Evolutionary conservation across 2,113 vertebrate genomes (phyloP), one percentile per base, ranked within the genome.

Genomic region (Motacilla alba): DNA sequence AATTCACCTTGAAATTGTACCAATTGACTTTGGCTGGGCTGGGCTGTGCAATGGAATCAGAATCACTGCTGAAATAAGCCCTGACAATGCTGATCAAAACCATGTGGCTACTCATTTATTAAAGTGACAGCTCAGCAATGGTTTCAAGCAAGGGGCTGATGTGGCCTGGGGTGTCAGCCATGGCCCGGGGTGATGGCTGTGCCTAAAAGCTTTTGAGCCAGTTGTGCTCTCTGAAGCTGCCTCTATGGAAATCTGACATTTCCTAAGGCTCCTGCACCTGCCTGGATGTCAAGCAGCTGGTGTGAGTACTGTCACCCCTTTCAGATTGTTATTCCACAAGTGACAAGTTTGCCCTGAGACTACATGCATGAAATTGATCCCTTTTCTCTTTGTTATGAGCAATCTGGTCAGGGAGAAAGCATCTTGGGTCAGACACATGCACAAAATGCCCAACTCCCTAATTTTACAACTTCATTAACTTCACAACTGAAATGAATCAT

Each of bases 1-100:
- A 98, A 98, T 98, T 98, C 98, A 98, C 98, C 98, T 98, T 98
- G 97, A 98, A 98, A 98, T 98, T 87, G 96, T 96, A 97, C 97
- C 97, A 97, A 97, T 97, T 98, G 97, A 98, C 98, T 98, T 98
- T 98, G 97, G 94, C 96, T 97, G 96, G 96, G 95, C 94, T 89
- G 95, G 93, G 91, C 96, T 96, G 95, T 16, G 20, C 69, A 83
- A 97, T 92, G 95, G 94, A 97, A 98, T 98, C 97, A 97, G 96
- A 97, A 97, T 96, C 96, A 97, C 92, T 97, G 97, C 66, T 95
- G 93, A 98, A 98, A 98, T 98, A 95, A 97, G 90, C 89, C 97
- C 97, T 98, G 98, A 98, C 98, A 98, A 97, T 43, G 86, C 95
- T 98, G 98, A 98, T 98, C 98, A 98, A 98, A 98, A 98, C 80